phyloP scores from a whole-genome alignment of 1,140 invertebrate species.

The Achatina immaculata region DNA sequence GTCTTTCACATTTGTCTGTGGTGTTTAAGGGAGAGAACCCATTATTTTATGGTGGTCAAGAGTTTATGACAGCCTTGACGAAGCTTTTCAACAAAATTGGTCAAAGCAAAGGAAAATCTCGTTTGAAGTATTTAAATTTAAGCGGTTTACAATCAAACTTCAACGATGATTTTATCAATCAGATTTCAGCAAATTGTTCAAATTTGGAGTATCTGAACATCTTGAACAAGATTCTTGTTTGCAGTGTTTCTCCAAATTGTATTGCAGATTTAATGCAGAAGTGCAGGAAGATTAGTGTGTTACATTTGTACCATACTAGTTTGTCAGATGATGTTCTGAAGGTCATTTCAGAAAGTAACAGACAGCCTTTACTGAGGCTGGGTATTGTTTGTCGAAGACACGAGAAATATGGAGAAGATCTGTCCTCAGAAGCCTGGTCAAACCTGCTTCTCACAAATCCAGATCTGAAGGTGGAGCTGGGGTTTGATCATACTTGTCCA shows the following conservation, averaged over 20 bases:
- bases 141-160: constrained; percentile 53
- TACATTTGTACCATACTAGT: constrained; percentile 56
- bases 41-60: constrained; percentile 57
- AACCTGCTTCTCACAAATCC: constrained; percentile 46
- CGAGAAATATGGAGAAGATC: constrained; percentile 54
- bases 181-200: constrained; percentile 55
- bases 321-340: constrained; percentile 57
- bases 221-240: constrained; percentile 58
- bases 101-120: background rate
- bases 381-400: constrained; percentile 57
- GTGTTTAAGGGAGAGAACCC: constrained; percentile 55
- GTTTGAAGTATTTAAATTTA: constrained; percentile 53
- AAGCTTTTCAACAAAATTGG: constrained; percentile 42
- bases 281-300: constrained; percentile 54
- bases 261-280: constrained; percentile 46
- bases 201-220: constrained; percentile 59
- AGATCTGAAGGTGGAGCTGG: constrained; percentile 54
- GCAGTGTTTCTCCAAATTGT: constrained; percentile 52
- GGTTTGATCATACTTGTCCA: constrained; percentile 64
- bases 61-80: constrained; percentile 48
- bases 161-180: constrained; percentile 55
- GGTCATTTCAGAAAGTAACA: constrained; percentile 46
- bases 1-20: constrained; percentile 44
- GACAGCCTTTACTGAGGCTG: constrained; percentile 48
- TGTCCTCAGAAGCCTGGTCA: constrained; percentile 54